Conservation (phyloP, 2,797 vertebrate species). For the Sardinella longiceps region DNA sequence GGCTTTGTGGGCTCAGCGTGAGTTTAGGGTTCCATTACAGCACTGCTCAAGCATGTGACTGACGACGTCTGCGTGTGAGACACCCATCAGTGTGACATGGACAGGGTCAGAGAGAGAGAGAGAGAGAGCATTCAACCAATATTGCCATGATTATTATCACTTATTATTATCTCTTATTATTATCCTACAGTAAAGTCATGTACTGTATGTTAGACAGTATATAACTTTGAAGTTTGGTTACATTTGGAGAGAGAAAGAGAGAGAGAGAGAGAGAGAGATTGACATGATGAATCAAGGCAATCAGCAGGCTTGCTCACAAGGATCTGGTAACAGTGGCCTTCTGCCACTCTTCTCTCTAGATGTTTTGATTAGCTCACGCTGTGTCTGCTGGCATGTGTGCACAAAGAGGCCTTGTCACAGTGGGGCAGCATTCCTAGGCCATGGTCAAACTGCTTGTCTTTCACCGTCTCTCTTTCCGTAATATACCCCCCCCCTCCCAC, state of each 20-base stretch:
- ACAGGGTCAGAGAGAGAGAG: neutral
- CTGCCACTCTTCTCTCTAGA: neutral
- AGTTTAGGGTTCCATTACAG: slow-evolving; percentile 51
- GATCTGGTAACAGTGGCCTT: neutral
- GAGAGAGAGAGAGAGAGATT: neutral
- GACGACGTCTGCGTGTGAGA: neutral
- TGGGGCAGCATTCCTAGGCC: slow-evolving; percentile 46
- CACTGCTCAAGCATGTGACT: slow-evolving; percentile 37
- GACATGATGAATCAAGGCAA: neutral
- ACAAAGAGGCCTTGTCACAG: slow-evolving; percentile 33
- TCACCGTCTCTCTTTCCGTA: slow-evolving; percentile 32
- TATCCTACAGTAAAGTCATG: too few relatives aligned
- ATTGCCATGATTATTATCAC: neutral
- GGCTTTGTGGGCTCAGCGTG: slow-evolving; percentile 42
- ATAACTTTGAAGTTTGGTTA: neutral
- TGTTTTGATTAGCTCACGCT: neutral
- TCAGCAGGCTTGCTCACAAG: neutral
- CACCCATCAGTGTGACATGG: neutral
- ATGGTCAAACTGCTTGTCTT: slow-evolving; percentile 57
- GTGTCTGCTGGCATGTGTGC: slow-evolving; percentile 36
- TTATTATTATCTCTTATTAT: neutral
- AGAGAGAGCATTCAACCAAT: neutral
- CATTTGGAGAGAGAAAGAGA: neutral
- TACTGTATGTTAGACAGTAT: too few relatives aligned
- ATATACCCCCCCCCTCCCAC: neutral